A percentile compares a stretch with the other conserved stretches of the same genome.
Conservation (phyloP, 2,113 vertebrate genomes). For the Paramisgurnus dabryanus region DNA sequence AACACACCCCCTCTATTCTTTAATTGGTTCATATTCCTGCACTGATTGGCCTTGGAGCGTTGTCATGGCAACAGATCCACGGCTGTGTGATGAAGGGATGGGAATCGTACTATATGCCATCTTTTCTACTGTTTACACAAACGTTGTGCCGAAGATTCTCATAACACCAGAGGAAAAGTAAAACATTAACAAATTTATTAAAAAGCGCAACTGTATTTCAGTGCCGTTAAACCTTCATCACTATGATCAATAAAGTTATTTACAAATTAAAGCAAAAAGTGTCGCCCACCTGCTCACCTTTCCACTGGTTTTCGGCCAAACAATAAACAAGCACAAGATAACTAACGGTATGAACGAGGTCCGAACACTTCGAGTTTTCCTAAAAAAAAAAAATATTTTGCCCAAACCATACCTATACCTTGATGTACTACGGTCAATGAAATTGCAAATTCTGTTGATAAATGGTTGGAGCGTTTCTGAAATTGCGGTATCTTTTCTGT, state of each 20-base stretch:
- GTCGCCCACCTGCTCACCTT: neutral
- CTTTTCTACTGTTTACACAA: constrained; percentile 31
- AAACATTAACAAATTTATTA: neutral
- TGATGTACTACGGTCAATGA: constrained; percentile 35
- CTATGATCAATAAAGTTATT: neutral
- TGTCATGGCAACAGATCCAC: constrained; percentile 50
- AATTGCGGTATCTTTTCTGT: constrained; percentile 58
- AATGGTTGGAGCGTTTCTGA: constrained; percentile 54
- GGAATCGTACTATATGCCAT: neutral
- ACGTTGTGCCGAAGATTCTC: constrained; percentile 19
- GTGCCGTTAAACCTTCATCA: neutral
- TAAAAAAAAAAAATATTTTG: neutral
- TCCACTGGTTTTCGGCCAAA: neutral
- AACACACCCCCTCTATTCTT: neutral
- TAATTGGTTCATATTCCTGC: constrained; percentile 62
- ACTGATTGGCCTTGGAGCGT: constrained; percentile 54
- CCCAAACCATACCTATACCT: neutral
- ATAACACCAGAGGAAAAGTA: neutral
- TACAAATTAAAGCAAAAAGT: neutral
- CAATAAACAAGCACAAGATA: constrained; percentile 25
- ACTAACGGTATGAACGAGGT: neutral
- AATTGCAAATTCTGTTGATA: constrained; percentile 41
- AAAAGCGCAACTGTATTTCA: constrained; percentile 1
- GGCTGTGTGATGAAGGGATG: neutral
- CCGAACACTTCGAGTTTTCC: neutral